Percentiles rank a stretch among this genome's conserved stretches.
Conservation (phyloP, 2,113 vertebrate species). For the Tapirus terrestris region DNA sequence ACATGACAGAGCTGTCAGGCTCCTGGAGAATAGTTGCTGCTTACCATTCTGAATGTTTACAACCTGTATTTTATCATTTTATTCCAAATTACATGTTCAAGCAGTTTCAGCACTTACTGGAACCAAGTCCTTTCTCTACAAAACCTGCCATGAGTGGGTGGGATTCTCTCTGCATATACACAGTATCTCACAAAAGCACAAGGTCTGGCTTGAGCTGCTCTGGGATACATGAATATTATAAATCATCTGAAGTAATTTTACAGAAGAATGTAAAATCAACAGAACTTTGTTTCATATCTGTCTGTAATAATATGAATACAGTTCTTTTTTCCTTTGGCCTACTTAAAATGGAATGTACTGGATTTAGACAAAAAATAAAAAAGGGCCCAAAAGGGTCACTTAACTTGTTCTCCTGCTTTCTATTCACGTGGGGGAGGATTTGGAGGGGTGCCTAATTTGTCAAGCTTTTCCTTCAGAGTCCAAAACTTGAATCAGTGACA, state of each 20-base stretch:
- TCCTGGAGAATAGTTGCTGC: background rate
- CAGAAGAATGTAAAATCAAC: background rate
- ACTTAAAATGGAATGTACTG: background rate
- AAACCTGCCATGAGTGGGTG: background rate
- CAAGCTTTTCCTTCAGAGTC: background rate
- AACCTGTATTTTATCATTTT: background rate
- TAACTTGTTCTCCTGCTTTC: background rate
- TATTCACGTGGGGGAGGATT: rapidly evolving
- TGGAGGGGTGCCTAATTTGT: background rate
- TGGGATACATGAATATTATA: background rate
- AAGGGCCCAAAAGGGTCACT: background rate
- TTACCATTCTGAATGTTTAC: no score
- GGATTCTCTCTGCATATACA: no score
- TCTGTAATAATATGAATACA: background rate
- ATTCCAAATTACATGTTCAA: background rate
- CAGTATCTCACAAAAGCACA: background rate
- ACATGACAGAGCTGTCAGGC: background rate
- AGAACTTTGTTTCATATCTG: background rate
- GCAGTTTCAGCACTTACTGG: background rate
- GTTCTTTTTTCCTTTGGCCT: background rate
- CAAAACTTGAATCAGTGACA: background rate
- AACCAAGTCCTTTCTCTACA: background rate
- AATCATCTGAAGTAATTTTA: background rate
- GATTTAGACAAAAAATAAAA: background rate
- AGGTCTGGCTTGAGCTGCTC: background rate